Evolutionary conservation across 2,113 vertebrate genomes (phyloP).

Genomic region (Chaetodon trifascialis): DNA sequence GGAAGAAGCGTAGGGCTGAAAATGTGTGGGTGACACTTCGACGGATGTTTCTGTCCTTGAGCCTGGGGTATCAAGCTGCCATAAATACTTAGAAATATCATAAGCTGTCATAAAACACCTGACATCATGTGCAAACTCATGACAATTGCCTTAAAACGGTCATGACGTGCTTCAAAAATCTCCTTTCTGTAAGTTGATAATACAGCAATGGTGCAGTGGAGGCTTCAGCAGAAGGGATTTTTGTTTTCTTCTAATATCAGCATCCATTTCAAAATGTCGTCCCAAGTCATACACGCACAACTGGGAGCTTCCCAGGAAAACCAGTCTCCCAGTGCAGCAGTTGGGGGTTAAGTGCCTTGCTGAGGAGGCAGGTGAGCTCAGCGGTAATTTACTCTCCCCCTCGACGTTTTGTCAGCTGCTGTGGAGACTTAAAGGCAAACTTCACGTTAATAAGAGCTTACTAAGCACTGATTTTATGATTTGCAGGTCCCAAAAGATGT

Average conservation of each 20-base stretch:
- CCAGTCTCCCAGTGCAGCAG: conserved; percentile 9
- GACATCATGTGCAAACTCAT: background rate
- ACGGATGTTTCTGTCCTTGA: conserved; percentile 34
- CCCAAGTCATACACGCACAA: background rate
- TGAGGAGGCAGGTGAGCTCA: conserved; percentile 15
- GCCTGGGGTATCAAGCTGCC: conserved; percentile 53
- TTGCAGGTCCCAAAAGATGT: background rate
- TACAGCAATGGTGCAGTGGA: conserved; percentile 12
- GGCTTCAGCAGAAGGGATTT: background rate
- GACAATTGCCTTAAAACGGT: conserved; percentile 67
- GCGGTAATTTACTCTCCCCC: background rate
- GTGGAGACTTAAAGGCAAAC: background rate
- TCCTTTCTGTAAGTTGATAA: background rate
- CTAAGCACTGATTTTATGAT: background rate
- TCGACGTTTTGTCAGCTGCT: background rate
- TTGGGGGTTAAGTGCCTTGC: conserved; percentile 47
- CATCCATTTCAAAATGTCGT: background rate
- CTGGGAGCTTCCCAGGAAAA: conserved; percentile 16
- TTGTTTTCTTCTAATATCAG: background rate
- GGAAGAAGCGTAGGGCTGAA: conserved; percentile 34
- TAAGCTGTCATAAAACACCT: conserved; percentile 57
- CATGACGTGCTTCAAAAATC: background rate
- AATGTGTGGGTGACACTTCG: conserved; percentile 35
- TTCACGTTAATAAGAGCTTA: background rate
- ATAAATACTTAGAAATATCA: conserved; percentile 49